Conservation (phyloP, 2,113 vertebrate species). For the Mixornis gularis region DNA sequence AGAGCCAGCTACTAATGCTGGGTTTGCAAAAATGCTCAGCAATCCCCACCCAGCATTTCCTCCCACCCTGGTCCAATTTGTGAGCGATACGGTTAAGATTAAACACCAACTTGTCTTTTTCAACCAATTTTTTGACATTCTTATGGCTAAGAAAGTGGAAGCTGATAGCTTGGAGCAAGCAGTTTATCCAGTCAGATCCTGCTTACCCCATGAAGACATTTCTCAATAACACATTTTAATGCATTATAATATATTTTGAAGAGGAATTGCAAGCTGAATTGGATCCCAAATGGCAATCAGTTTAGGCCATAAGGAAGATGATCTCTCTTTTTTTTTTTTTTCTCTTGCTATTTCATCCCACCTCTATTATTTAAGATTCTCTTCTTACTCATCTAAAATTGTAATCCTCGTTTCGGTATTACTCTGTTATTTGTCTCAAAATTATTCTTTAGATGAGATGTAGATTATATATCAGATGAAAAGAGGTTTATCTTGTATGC, state of each 20-base stretch:
- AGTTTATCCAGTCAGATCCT: background rate
- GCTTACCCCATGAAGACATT: background rate
- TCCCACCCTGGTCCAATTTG: background rate
- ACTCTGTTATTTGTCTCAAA: slow-evolving; percentile 41
- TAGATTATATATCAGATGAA: slow-evolving; percentile 35
- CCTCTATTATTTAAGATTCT: background rate
- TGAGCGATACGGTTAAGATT: background rate
- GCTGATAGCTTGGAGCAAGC: background rate
- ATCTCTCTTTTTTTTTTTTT: background rate
- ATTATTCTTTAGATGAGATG: slow-evolving; percentile 30
- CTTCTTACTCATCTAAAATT: slow-evolving; percentile 10
- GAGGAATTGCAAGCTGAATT: background rate
- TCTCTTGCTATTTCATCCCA: background rate
- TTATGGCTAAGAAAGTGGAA: background rate
- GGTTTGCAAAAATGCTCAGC: background rate
- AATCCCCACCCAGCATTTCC: background rate
- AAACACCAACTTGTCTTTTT: background rate
- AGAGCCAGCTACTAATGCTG: background rate
- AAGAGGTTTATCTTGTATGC: slow-evolving; percentile 1
- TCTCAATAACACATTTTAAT: background rate
- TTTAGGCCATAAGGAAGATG: background rate
- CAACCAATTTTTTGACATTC: background rate
- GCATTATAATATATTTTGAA: background rate
- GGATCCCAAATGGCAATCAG: slow-evolving; percentile 3
- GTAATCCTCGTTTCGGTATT: slow-evolving; percentile 26